Evolutionary conservation across 2,797 vertebrate genomes (phyloP).

Genomic region (Acridotheres tristis): DNA sequence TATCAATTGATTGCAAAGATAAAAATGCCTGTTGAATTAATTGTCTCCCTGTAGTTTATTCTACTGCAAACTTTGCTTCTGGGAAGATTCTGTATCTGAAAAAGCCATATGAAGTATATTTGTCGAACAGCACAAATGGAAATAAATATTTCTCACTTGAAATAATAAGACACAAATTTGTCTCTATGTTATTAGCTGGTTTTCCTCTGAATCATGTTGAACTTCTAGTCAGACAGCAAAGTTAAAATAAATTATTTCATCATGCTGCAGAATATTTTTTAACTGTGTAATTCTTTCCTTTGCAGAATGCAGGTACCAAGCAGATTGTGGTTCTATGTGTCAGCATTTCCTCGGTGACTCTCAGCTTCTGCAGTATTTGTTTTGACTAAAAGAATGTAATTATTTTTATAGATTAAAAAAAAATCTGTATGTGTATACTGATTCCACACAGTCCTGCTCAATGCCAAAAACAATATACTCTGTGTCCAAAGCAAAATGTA

Average conservation of each 20-base stretch:
- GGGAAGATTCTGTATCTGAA: conserved; percentile 9
- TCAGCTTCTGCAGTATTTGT: conserved; percentile 2
- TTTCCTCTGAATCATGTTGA: conserved; percentile 61
- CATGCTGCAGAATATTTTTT: conserved; percentile 42
- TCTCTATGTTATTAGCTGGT: conserved; percentile 46
- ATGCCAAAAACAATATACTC: background rate
- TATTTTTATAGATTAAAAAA: background rate
- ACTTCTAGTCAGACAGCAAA: conserved; percentile 47
- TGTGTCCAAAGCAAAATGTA: background rate
- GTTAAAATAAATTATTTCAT: conserved; percentile 62
- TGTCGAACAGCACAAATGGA: background rate
- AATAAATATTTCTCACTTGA: conserved; percentile 52
- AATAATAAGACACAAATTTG: conserved; percentile 25
- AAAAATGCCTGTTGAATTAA: background rate
- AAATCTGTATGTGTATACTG: background rate
- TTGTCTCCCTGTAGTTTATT: conserved; percentile 10
- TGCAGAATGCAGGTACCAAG: conserved; percentile 35
- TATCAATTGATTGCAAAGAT: conserved; percentile 16
- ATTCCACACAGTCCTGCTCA: background rate
- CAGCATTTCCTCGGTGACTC: background rate
- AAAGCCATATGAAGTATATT: background rate
- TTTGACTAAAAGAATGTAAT: conserved; percentile 5
- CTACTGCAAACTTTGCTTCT: conserved; percentile 3
- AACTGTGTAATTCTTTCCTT: conserved; percentile 58
- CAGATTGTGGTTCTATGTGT: background rate